Conservation (phyloP, 1,140 invertebrate species). For the Marisa cornuarietis region DNA sequence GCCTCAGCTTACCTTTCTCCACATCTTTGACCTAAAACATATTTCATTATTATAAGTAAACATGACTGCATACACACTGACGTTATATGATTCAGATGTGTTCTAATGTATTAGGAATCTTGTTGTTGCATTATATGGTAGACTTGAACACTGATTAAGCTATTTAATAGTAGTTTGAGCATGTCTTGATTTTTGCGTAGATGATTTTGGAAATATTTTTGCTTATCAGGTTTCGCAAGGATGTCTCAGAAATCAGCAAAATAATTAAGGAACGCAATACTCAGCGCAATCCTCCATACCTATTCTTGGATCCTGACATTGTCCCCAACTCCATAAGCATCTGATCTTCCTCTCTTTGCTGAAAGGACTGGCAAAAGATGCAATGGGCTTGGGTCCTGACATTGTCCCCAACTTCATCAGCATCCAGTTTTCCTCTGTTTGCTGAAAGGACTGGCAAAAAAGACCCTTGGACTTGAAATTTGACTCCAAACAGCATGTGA, state of each 20-base stretch:
- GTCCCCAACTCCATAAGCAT: slow-evolving; percentile 68
- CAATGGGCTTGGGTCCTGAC: slow-evolving; percentile 61
- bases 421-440: slow-evolving; percentile 45
- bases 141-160: no score
- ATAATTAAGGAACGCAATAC: slow-evolving; percentile 62
- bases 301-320: slow-evolving; percentile 65
- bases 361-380: no score
- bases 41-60: no score
- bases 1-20: no score
- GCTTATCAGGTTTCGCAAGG: slow-evolving; percentile 60
- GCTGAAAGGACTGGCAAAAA: no score
- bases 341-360: slow-evolving; percentile 29
- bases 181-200: no score
- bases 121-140: neutral
- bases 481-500: no score
- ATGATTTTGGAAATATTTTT: slow-evolving; percentile 10
- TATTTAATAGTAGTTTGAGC: no score
- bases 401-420: slow-evolving; percentile 68
- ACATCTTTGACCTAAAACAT: no score
- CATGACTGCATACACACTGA: no score
- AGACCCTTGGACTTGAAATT: no score
- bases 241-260: slow-evolving; percentile 58
- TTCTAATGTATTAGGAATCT: neutral
- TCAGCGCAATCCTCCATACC: slow-evolving; percentile 55
- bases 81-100: neutral